These are phyloP conservation scores for Syngnathus rostellatus DNA, from an alignment of 2,797 vertebrate species.

Conservation along the genomic window DNA sequence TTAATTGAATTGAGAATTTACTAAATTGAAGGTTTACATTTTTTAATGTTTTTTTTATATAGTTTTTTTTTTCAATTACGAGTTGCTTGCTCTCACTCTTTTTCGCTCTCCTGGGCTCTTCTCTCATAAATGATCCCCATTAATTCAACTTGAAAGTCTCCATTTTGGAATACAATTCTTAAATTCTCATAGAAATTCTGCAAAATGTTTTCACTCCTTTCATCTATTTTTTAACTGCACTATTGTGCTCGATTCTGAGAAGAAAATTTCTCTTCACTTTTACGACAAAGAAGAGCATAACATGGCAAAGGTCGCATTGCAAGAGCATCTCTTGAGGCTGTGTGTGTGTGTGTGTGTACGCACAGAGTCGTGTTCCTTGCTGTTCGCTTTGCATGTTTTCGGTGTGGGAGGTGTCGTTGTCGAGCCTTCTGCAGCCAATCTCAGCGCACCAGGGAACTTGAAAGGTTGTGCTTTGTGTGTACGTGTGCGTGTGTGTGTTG, in stretches of 20 bases:
- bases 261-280: not conserved
- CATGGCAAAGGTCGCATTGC: slow-evolving; percentile 9
- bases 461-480: slow-evolving; percentile 26
- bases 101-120: too few species aligned
- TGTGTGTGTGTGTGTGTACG: slow-evolving; percentile 4
- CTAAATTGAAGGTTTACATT: too few species aligned
- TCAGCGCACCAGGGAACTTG: slow-evolving; percentile 39
- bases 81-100: too few species aligned
- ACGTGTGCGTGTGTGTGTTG: slow-evolving; percentile 28
- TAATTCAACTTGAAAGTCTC: too few species aligned
- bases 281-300: slow-evolving; percentile 16
- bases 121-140: too few species aligned
- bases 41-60: too few species aligned
- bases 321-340: not conserved
- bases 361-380: slow-evolving; percentile 33
- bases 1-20: too few species aligned
- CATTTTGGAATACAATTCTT: not conserved
- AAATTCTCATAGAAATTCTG: not conserved
- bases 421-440: slow-evolving; percentile 58
- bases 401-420: slow-evolving; percentile 65
- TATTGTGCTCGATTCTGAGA: not conserved
- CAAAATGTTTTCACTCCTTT: not conserved
- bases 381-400: slow-evolving; percentile 54
- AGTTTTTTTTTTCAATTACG: too few species aligned
- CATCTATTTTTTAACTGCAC: not conserved